Evolutionary conservation across 1,140 invertebrate genomes (phyloP).

Genomic region (Cydia strobilella): DNA sequence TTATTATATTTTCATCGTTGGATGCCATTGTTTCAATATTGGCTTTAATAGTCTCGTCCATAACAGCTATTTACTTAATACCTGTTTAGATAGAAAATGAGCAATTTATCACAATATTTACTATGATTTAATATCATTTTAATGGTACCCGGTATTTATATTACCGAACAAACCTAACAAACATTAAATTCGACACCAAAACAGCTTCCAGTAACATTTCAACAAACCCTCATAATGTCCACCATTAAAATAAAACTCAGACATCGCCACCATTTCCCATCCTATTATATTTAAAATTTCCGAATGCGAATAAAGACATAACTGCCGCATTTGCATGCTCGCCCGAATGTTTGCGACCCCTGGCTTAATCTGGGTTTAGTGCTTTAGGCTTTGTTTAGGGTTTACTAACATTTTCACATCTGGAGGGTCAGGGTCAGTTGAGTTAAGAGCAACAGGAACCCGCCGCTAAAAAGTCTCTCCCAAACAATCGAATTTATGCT

Average conservation of each 20-base stretch:
- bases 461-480: no score
- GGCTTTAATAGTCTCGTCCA: conserved; percentile 7
- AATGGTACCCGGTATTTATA: no score
- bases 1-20: conserved; percentile 30
- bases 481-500: no score
- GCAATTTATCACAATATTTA: no score
- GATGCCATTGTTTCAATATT: conserved; percentile 30
- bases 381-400: neutral
- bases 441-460: neutral
- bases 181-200: neutral
- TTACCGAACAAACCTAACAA: neutral
- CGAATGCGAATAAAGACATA: conserved; percentile 21
- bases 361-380: conserved; percentile 17
- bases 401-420: neutral
- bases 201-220: neutral
- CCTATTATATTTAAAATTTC: conserved; percentile 22
- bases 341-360: conserved; percentile 1
- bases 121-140: no score
- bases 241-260: conserved; percentile 21
- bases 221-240: neutral
- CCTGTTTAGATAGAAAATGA: neutral
- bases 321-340: conserved; percentile 9
- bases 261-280: neutral
- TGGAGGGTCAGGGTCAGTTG: neutral
- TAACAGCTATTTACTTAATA: neutral